Evolutionary conservation across 2,797 vertebrate genomes (phyloP).

Genomic region (Paratrypauchen microcephalus): DNA sequence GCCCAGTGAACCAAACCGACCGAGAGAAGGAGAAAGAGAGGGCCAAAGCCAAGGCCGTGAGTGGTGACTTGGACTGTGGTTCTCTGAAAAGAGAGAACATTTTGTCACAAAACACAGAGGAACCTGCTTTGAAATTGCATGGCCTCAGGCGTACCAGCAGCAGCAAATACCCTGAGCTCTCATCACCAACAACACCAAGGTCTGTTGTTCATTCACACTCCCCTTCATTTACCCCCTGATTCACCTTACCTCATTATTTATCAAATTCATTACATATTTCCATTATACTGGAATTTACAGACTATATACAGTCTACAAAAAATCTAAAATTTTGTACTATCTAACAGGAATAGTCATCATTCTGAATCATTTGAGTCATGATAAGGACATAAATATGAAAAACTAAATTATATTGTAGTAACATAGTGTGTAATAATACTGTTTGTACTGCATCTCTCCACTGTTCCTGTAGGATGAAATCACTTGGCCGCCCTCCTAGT

Average conservation of each 20-base stretch:
- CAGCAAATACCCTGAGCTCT: conserved; percentile 87
- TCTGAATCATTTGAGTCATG: not conserved
- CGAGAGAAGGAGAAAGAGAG: conserved; percentile 97
- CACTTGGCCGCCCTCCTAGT: conserved; percentile 88
- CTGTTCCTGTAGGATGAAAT: conserved; percentile 81
- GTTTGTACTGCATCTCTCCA: not conserved
- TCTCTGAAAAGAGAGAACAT: conserved; percentile 67
- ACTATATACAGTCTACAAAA: too few relatives aligned
- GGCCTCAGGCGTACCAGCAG: conserved; percentile 78
- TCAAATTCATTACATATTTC: not conserved
- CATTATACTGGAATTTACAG: not conserved
- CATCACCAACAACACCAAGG: conserved; percentile 91
- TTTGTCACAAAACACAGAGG: conserved; percentile 74
- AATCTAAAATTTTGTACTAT: too few relatives aligned
- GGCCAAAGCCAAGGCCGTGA: conserved; percentile 93
- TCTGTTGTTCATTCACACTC: conserved; percentile 47
- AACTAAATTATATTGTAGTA: not conserved
- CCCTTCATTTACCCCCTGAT: not conserved
- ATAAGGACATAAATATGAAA: too few relatives aligned
- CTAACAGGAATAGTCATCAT: not conserved
- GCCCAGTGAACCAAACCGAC: conserved; percentile 95
- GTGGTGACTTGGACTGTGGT: conserved; percentile 82
- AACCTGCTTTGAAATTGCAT: conserved; percentile 82
- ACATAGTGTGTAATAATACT: too few relatives aligned
- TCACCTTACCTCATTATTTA: not conserved